These are phyloP conservation scores for Todus mexicanus DNA, from an alignment of 2,797 vertebrate species.

Conservation along the genomic window DNA sequence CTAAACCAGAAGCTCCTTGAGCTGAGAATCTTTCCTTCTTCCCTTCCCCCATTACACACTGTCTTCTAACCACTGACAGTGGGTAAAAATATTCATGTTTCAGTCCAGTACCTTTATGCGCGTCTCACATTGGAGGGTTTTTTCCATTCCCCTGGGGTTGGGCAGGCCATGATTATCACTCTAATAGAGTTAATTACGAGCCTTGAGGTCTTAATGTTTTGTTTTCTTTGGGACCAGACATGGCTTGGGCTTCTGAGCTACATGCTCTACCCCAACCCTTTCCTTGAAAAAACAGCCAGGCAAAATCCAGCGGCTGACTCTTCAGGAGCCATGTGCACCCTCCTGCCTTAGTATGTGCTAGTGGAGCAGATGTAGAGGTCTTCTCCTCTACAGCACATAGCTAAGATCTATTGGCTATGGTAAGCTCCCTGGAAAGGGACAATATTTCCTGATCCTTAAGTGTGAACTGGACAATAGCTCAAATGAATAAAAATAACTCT, in stretches of 20 bases:
- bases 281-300: not conserved
- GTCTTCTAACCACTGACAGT: not conserved
- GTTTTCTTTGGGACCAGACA: slow-evolving; percentile 54
- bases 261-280: not conserved
- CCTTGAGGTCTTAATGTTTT: slow-evolving; percentile 9
- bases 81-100: slow-evolving; percentile 15
- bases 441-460: not conserved
- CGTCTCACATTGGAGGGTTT: not conserved
- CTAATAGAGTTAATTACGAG: slow-evolving; percentile 48
- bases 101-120: not conserved
- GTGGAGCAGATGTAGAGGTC: not conserved
- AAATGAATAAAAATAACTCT: not conserved
- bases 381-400: not conserved
- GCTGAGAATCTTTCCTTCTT: not conserved
- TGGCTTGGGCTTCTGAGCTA: slow-evolving; percentile 11
- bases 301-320: not conserved
- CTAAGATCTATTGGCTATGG: not conserved
- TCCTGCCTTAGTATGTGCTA: not conserved
- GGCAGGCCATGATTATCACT: slow-evolving; percentile 7
- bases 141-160: slow-evolving; percentile 54
- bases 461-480: not conserved
- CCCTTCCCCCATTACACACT: not conserved
- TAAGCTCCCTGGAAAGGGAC: not conserved
- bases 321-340: not conserved
- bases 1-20: not conserved